These are phyloP conservation scores for Lycopodina hypogea DNA, from an alignment of 37 sponge, comb jelly and placozoan genomes.

Conservation along the genomic window DNA sequence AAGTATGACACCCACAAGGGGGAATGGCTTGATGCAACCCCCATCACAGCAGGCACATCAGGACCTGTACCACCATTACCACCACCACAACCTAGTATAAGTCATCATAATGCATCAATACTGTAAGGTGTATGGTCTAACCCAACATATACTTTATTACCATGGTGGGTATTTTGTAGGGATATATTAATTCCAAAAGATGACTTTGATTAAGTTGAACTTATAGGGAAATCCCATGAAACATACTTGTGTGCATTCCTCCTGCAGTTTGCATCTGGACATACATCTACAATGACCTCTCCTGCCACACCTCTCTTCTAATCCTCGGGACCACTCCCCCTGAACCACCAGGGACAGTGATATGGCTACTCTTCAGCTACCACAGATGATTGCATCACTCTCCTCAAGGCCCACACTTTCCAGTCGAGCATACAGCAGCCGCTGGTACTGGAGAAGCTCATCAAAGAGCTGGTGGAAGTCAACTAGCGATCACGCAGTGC, in stretches of 20 bases:
- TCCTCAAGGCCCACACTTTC: conserved; percentile 75
- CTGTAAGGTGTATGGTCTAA: too few relatives aligned
- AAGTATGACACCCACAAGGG: conserved; percentile 74
- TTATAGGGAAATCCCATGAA: too few relatives aligned
- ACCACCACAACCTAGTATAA: conserved; percentile 2
- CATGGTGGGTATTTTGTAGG: too few relatives aligned
- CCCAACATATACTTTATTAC: too few relatives aligned
- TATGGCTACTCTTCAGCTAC: conserved; percentile 83
- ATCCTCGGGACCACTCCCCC: neutral
- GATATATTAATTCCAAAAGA: too few relatives aligned
- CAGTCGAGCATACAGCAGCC: conserved; percentile 30
- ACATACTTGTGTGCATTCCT: too few relatives aligned
- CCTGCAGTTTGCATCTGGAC: too few relatives aligned
- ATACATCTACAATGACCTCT: too few relatives aligned
- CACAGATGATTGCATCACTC: conserved; percentile 77
- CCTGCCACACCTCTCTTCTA: conserved; percentile 1
- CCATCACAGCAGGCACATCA: neutral
- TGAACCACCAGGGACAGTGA: conserved; percentile 48
- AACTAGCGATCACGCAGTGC: conserved; percentile 59
- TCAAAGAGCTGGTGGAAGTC: conserved; percentile 71
- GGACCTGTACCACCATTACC: neutral
- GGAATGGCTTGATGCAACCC: conserved; percentile 6
- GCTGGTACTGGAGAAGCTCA: conserved; percentile 59
- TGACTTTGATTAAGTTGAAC: too few relatives aligned
- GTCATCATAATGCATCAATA: too few relatives aligned